These are phyloP conservation scores for Scrobipalpa atriplicella DNA, from an alignment of 2,888 invertebrate species.

Conservation along the genomic window DNA sequence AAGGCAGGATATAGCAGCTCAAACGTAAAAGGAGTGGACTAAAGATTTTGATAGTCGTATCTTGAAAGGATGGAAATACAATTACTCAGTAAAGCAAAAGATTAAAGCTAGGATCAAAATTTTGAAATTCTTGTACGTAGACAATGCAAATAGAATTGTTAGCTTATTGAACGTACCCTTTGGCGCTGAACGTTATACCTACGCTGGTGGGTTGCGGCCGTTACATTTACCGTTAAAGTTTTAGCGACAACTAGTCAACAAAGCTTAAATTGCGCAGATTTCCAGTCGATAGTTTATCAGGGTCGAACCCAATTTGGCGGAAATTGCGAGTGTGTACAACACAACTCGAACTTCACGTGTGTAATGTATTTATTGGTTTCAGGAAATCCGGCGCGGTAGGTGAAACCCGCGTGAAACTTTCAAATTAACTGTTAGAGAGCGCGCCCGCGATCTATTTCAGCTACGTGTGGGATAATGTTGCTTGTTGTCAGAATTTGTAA, in stretches of 20 bases:
- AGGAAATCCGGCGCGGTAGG: conserved; percentile 1
- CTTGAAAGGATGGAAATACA: no score
- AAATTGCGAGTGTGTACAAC: neutral
- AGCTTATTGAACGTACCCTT: no score
- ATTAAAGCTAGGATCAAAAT: no score
- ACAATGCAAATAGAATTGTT: no score
- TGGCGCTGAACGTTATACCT: no score
- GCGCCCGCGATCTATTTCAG: neutral
- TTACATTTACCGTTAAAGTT: neutral
- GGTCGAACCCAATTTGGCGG: neutral
- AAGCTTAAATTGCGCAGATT: neutral
- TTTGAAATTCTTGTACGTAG: no score
- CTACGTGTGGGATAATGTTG: no score
- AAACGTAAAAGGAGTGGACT: neutral
- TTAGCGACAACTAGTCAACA: neutral
- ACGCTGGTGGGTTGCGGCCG: no score
- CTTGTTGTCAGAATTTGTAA: no score
- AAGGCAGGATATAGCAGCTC: neutral
- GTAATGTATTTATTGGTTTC: conserved; percentile 29
- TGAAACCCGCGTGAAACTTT: conserved; percentile 24
- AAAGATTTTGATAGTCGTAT: neutral
- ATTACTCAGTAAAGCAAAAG: no score
- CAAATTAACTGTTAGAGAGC: conserved; percentile 23
- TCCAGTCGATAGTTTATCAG: neutral
- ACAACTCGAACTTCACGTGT: neutral